Base-by-base conservation (phyloP, 1,140 invertebrate species). In the Nilaparvata lugens region DNA sequence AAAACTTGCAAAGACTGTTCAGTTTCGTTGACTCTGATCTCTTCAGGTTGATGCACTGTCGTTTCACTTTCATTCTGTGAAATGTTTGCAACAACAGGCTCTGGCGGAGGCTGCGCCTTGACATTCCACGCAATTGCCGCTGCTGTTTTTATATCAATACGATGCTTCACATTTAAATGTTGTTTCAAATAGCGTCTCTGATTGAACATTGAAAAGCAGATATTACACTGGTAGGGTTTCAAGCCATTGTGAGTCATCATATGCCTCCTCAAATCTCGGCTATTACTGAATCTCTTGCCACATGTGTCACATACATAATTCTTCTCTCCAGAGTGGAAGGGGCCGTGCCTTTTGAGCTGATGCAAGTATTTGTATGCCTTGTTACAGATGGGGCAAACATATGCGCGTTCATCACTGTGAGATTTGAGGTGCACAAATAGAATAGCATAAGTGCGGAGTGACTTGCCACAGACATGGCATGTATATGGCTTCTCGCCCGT, bases 341-440 rank as follows among this genome's bases (percentile, higher is more conserved):
- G 75, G 59, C 74, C 68, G 67, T 78, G 86, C 4, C 79, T 78
- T 65, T 81, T 83, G 4, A 88, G 70, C 18, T 85, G 84, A 56
- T 83, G 80, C 35, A 74, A 75, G 38, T 78, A 75, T 2, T 78
- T 70, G 65, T 84, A 87, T 3, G 70, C 62, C 57, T 79, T 79
- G 2, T 76, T 75, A 69, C 87, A 88, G 6, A 79, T 68, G 5
- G 75, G 74, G 69, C 86, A 88, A 4, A 71, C 71, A 71, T 81
- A 83, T 2, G 85, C 83, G 60, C 83, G 78, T 60, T 87, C 83
- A 5, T 81, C 81, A 0, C 82, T 83, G 69, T 89, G 86, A 70
- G 54, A 58, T 38, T 59, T 65, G 4, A 75, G 75, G 61, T 82
- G 80, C 1, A 79, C 77, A 56, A 76, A 79, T 0, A 81, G 65